These are phyloP conservation scores for Bursaphelenchus okinawaensis DNA, from an alignment of 2,888 invertebrate genomes.

Conservation along the genomic window DNA sequence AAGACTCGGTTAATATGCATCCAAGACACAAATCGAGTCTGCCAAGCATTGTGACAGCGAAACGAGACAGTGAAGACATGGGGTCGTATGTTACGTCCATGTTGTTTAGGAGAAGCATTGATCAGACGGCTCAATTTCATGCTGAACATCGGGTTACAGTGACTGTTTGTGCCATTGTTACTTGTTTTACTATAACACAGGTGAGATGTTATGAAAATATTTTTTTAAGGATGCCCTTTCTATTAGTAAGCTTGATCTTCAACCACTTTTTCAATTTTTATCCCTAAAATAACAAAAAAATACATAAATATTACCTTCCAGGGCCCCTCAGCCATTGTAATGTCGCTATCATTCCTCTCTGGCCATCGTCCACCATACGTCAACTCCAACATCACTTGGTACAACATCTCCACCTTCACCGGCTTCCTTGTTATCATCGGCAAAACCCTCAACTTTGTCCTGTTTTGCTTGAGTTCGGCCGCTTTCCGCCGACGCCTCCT, in stretches of 20 bases:
- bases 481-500: conserved; percentile 43
- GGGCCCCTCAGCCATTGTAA: conserved; percentile 31
- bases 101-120: conserved; percentile 23
- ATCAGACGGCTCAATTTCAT: conserved; percentile 35
- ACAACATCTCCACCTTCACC: conserved; percentile 24
- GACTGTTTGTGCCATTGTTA: conserved; percentile 49
- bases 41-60: background rate
- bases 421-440: conserved; percentile 33
- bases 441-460: conserved; percentile 51
- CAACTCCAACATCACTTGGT: conserved; percentile 18
- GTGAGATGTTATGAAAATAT: too few relatives aligned
- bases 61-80: background rate
- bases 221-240: too few relatives aligned
- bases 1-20: background rate
- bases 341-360: conserved; percentile 39
- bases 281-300: background rate
- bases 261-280: too few relatives aligned
- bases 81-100: background rate
- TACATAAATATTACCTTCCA: conserved; percentile 5
- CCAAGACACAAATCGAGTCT: background rate
- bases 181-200: conserved; percentile 52
- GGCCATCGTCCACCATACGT: conserved; percentile 16
- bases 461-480: conserved; percentile 50
- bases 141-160: conserved; percentile 53
- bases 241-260: too few relatives aligned